Evolutionary conservation across 2,113 vertebrate genomes (phyloP).

Genomic region (Dendropsophus ebraccatus): DNA sequence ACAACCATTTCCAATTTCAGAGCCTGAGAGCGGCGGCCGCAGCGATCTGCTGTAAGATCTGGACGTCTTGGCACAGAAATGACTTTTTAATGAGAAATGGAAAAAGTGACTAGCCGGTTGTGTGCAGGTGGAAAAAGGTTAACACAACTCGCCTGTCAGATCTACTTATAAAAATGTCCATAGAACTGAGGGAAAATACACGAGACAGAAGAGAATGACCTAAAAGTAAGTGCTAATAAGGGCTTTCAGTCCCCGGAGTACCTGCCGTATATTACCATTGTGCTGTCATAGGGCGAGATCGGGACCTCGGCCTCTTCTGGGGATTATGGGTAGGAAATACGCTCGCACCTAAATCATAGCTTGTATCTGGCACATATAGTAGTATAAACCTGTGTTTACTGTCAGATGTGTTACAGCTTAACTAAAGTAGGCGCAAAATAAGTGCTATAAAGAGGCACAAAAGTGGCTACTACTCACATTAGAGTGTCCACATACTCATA

Average conservation of each 20-base stretch:
- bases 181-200: constrained; percentile 36
- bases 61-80: constrained; percentile 41
- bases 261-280: constrained; percentile 36
- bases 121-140: constrained; percentile 58
- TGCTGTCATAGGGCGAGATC: not conserved
- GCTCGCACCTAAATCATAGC: not conserved
- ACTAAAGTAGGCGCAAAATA: not conserved
- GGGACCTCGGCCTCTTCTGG: not conserved
- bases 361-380: not conserved
- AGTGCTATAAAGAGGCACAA: no score
- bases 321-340: not conserved
- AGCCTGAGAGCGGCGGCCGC: constrained; percentile 13
- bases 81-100: constrained; percentile 57
- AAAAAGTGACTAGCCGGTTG: constrained; percentile 53
- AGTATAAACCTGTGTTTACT: not conserved
- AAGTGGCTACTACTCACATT: no score
- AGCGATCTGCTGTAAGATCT: constrained; percentile 34
- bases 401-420: not conserved
- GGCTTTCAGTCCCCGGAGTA: constrained; percentile 24
- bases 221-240: constrained; percentile 55
- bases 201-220: constrained; percentile 54
- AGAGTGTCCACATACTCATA: no score
- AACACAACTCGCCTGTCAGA: constrained; percentile 53
- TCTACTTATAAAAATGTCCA: constrained; percentile 52
- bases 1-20: constrained; percentile 20